These are phyloP conservation scores for Psylliodes chrysocephalus DNA, from an alignment of 2,888 invertebrate species.

Conservation along the genomic window DNA sequence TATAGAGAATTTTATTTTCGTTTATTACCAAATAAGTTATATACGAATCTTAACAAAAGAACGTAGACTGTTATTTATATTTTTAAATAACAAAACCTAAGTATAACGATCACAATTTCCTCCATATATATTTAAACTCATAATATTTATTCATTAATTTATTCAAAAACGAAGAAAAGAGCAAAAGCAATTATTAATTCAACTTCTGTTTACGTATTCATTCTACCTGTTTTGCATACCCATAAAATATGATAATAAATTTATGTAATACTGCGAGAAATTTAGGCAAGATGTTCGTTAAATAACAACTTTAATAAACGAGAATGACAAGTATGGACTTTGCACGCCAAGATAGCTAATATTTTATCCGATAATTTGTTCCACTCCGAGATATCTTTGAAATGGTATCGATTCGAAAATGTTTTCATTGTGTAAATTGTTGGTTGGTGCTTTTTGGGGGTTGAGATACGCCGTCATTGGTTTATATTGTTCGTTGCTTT, in stretches of 20 bases:
- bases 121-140: no score
- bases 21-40: no score
- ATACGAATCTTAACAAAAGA: no score
- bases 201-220: slow-evolving; percentile 36
- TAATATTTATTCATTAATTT: no score
- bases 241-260: slow-evolving; percentile 43
- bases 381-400: slow-evolving; percentile 46
- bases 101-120: no score
- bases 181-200: slow-evolving; percentile 39
- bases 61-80: no score
- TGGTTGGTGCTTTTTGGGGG: no score
- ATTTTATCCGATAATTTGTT: slow-evolving; percentile 46
- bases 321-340: slow-evolving; percentile 55
- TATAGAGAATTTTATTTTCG: no score
- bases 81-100: no score
- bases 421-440: no score
- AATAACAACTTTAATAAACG: slow-evolving; percentile 55
- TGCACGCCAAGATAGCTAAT: slow-evolving; percentile 51
- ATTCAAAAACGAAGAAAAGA: slow-evolving; percentile 20
- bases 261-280: slow-evolving; percentile 45
- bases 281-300: slow-evolving; percentile 54
- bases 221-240: slow-evolving; percentile 41
- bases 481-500: no score
- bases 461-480: no score
- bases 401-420: slow-evolving; percentile 21